Conservation (phyloP, 2,797 vertebrate species). For the Podarcis lilfordi region DNA sequence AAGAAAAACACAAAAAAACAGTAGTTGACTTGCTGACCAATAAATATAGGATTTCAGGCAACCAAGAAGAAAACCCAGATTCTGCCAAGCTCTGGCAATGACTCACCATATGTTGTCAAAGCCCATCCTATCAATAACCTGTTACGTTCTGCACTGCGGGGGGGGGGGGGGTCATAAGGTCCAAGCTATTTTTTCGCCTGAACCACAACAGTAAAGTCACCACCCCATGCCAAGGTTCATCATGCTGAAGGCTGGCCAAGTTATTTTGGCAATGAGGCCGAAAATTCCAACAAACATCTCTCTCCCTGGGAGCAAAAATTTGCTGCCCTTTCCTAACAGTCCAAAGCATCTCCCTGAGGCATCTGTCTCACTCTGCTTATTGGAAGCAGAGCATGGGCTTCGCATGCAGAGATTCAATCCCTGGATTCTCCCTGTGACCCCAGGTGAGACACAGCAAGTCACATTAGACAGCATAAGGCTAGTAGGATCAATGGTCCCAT, state of each 20-base stretch:
- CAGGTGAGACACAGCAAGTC: not conserved
- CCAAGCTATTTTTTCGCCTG: not conserved
- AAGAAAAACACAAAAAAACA: not conserved
- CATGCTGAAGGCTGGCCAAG: too few relatives aligned
- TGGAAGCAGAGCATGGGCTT: too few relatives aligned
- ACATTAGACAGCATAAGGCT: not conserved
- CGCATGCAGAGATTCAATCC: not conserved
- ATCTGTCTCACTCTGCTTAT: too few relatives aligned
- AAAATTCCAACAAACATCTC: too few relatives aligned
- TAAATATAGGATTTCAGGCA: not conserved
- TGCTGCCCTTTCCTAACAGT: too few relatives aligned
- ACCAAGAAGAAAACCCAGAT: not conserved
- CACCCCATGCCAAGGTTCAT: not conserved
- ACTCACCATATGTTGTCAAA: not conserved
- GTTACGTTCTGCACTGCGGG: not conserved
- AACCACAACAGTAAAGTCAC: not conserved
- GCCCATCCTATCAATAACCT: not conserved
- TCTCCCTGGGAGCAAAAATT: too few relatives aligned
- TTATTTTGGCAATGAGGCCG: too few relatives aligned
- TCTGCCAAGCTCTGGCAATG: not conserved
- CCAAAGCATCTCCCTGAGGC: too few relatives aligned
- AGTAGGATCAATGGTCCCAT: not conserved
- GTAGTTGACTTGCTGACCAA: not conserved
- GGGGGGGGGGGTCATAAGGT: not conserved
- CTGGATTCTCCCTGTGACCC: not conserved